Evolutionary conservation across 2,888 invertebrate species (phyloP).

Genomic region (Epicampocera succincta): DNA sequence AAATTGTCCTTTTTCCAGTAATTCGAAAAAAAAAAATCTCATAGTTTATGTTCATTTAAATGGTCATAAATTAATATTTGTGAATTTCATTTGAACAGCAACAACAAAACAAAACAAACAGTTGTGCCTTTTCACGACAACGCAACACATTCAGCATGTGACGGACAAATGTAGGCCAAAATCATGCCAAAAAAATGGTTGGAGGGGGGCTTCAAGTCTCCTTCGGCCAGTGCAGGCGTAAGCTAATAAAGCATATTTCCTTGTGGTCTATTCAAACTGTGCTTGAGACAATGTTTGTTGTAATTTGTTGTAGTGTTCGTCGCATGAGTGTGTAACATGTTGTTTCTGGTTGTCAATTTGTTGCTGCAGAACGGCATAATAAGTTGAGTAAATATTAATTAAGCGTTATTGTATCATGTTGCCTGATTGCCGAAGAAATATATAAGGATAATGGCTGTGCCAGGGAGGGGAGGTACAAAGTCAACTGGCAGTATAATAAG

Average conservation of each 20-base stretch:
- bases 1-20: conserved; percentile 78
- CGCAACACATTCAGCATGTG: conserved; percentile 3
- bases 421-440: conserved; percentile 43
- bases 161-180: conserved; percentile 31
- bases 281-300: conserved; percentile 50
- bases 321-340: conserved; percentile 46
- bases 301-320: conserved; percentile 45
- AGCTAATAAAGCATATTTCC: conserved; percentile 67
- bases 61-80: conserved; percentile 68
- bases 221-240: background rate
- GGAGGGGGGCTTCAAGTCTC: background rate
- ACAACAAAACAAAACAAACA: too few relatives aligned
- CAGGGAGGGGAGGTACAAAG: background rate
- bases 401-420: conserved; percentile 55
- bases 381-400: conserved; percentile 75
- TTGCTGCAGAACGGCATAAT: conserved; percentile 65
- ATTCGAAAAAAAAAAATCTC: conserved; percentile 74
- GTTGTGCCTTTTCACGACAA: background rate
- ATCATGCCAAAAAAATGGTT: background rate
- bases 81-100: conserved; percentile 18
- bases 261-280: conserved; percentile 59
- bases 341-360: conserved; percentile 72
- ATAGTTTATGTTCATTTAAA: conserved; percentile 68
- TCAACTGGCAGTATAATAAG: background rate
- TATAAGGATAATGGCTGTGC: conserved; percentile 2